These are phyloP conservation scores for Antrozous pallidus DNA, from an alignment of 2,797 vertebrate species.

Conservation along the genomic window DNA sequence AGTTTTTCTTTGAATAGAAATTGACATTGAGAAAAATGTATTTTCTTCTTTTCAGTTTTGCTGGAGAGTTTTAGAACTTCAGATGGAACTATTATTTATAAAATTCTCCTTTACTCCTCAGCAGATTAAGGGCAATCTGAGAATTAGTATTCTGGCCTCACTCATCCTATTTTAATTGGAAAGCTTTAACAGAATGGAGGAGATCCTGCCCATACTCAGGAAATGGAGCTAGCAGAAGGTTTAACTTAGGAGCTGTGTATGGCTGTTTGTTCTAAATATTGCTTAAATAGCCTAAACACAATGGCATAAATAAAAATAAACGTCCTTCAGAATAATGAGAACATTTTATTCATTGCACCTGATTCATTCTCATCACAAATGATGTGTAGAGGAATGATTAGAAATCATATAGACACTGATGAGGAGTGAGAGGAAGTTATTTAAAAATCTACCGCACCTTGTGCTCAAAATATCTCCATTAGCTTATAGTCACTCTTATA, in stretches of 20 bases:
- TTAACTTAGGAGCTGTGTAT: background rate
- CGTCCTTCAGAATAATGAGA: constrained; percentile 52
- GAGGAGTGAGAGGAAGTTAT: constrained; percentile 61
- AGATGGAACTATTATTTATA: constrained; percentile 33
- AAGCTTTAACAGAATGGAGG: constrained; percentile 42
- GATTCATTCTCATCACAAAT: constrained; percentile 62
- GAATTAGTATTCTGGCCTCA: constrained; percentile 55
- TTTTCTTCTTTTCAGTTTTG: constrained; percentile 49
- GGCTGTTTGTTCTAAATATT: constrained; percentile 49
- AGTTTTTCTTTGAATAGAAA: constrained; percentile 26
- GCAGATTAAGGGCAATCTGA: constrained; percentile 45
- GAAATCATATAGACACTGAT: constrained; percentile 65
- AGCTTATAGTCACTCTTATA: constrained; percentile 56
- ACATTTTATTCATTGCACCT: constrained; percentile 52
- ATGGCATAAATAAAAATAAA: constrained; percentile 70
- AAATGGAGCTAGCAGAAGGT: constrained; percentile 15
- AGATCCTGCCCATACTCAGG: background rate
- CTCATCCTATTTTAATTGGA: constrained; percentile 38
- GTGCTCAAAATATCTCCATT: constrained; percentile 45
- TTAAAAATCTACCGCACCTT: constrained; percentile 74
- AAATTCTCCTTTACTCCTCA: constrained; percentile 30
- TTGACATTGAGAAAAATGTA: constrained; percentile 51
- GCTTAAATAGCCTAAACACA: constrained; percentile 23
- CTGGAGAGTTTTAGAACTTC: constrained; percentile 40
- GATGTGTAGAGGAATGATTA: constrained; percentile 50